phyloP scores from a whole-genome alignment of 2,797 vertebrate genomes.

The Emys orbicularis region DNA sequence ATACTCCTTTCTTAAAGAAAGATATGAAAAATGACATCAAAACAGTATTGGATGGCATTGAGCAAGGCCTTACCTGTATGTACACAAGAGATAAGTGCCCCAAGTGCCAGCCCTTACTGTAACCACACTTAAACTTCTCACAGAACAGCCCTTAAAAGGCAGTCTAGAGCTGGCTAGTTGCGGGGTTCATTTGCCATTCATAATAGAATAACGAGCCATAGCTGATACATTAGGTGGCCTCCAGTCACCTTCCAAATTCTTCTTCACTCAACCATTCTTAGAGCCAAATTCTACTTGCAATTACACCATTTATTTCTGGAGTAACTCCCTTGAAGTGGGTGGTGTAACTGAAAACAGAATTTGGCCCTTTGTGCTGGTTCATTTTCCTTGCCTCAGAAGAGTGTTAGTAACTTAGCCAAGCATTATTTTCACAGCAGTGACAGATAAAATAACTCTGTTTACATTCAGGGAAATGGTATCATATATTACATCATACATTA shows the following conservation, averaged over 20 bases:
- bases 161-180: neutral
- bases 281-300: neutral
- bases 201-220: neutral
- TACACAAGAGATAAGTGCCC: neutral
- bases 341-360: neutral
- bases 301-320: neutral
- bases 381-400: neutral
- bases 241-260: neutral
- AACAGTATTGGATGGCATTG: neutral
- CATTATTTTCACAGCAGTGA: neutral
- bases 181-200: neutral
- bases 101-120: neutral
- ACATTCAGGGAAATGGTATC: neutral
- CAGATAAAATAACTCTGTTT: neutral
- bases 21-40: neutral
- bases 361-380: neutral
- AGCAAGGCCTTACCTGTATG: neutral
- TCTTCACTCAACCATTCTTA: neutral
- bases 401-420: neutral
- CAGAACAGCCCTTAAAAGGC: neutral
- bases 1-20: neutral
- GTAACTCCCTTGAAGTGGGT: neutral
- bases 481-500: neutral
- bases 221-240: neutral
- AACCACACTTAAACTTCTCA: neutral